Percentiles rank a stretch among this genome's conserved stretches.
These are phyloP conservation scores for Stramonita haemastoma DNA, from an alignment of 2,888 invertebrate genomes.

Conservation along the genomic window DNA sequence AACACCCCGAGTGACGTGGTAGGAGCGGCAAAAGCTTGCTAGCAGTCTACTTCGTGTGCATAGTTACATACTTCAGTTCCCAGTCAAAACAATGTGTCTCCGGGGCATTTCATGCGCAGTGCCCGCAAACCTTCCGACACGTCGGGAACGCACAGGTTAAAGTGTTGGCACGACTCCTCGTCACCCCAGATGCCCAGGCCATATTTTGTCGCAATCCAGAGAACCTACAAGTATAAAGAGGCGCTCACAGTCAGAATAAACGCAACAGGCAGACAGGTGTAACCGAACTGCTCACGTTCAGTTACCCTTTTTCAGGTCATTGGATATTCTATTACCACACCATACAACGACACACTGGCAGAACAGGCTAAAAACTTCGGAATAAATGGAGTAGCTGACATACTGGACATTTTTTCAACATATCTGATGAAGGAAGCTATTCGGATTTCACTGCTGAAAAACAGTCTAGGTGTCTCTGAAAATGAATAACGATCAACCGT, in stretches of 20 bases:
- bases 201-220: slow-evolving; percentile 50
- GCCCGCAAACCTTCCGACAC: slow-evolving; percentile 44
- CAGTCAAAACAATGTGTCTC: slow-evolving; percentile 53
- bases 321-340: too few relatives aligned
- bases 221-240: slow-evolving; percentile 30
- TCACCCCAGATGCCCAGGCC: slow-evolving; percentile 56
- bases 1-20: background rate
- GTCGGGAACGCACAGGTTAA: slow-evolving; percentile 55
- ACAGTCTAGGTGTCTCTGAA: too few relatives aligned
- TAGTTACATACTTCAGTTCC: slow-evolving; percentile 55
- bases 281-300: too few relatives aligned
- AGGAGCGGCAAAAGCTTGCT: background rate
- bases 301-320: too few relatives aligned
- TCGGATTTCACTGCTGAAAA: too few relatives aligned
- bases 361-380: too few relatives aligned
- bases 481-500: too few relatives aligned
- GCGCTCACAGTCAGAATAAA: background rate
- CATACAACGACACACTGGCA: too few relatives aligned
- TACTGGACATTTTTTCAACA: too few relatives aligned
- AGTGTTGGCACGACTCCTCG: slow-evolving; percentile 52
- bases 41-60: slow-evolving; percentile 49
- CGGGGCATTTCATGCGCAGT: slow-evolving; percentile 53
- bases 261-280: background rate
- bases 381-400: too few relatives aligned
- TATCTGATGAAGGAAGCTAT: too few relatives aligned